Evolutionary conservation across 2,888 invertebrate genomes (phyloP), one percentile per base, ranked within the genome.

Genomic region (Tuta absoluta): DNA sequence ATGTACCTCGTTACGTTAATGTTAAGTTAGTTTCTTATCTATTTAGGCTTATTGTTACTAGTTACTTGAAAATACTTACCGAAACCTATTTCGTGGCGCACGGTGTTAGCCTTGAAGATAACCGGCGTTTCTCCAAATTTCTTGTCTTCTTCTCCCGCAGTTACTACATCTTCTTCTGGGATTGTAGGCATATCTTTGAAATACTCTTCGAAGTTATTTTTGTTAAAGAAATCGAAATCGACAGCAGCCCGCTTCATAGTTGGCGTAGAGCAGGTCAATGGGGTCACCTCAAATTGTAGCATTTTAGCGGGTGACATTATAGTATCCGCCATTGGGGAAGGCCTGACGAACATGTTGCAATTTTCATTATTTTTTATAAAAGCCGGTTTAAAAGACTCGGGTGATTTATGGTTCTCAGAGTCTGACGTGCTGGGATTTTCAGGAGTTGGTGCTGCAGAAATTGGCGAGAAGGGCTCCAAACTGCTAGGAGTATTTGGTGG

Each of bases 251-350:
- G 78, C 73, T 89, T 91, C 89, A 91, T 91, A 3, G 91, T 91
- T 1, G 91, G 91, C 14, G 91, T 91, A 4, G 87, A 75, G 66
- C 85, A 86, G 14, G 72, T 75, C 1, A 84, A 73, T 56, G 73
- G 62, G 59, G 87, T 85, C 19, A 90, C 71, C 77, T 89, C 87
- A 23, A 86, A 91, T 79, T 91, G 90, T 61, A 91, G 73, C 89
- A 90, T 90, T 79, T 75, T 85, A 19, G 91, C 91, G 10, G 91
- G 91, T 45, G 91, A 91, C 89, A 91, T 89, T 21, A 86, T 67
- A 56, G 85, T 67, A 57, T 89, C 91, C 19, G 73, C 66, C 0
- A 89, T 75, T 1, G 89, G 88, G 23, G 90, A 89, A 1, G 91
- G 91, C 61, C 82, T 90, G 0, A 86, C 83, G 66, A 91, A 91